phyloP scores from a whole-genome alignment of 2,797 vertebrate genomes.

The Rhynchonycteris naso region DNA sequence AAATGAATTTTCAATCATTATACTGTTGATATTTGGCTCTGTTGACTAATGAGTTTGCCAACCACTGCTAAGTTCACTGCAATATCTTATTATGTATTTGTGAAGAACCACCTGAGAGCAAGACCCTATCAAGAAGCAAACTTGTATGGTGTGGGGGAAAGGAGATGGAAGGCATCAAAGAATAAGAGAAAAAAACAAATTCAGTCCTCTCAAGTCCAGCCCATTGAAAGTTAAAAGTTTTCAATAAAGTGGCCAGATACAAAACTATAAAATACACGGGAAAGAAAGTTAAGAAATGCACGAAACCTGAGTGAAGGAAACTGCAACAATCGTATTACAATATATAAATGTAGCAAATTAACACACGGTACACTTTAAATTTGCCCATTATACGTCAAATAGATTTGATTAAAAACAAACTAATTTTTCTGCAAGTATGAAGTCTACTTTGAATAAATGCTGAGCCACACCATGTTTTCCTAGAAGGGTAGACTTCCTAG shows the following conservation, averaged over 20 bases:
- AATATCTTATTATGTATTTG: neutral
- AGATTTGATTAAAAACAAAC: neutral
- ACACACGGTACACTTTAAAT: neutral
- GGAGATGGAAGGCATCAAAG: neutral
- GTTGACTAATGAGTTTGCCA: too few relatives aligned
- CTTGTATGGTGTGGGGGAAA: neutral
- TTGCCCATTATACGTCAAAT: neutral
- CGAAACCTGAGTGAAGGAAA: neutral
- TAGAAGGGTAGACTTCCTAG: neutral
- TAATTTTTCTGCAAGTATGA: conserved; percentile 1
- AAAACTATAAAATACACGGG: neutral
- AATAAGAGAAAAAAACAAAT: neutral
- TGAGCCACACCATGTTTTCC: neutral
- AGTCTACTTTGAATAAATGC: neutral
- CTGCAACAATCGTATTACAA: neutral
- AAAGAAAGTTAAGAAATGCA: neutral
- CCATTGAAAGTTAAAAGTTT: neutral
- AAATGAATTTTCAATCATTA: too few relatives aligned
- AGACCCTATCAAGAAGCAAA: neutral
- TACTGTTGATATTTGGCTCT: too few relatives aligned
- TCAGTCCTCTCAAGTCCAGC: neutral
- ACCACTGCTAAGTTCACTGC: too few relatives aligned
- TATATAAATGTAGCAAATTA: neutral
- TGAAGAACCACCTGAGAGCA: neutral
- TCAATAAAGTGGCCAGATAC: neutral